A percentile compares a stretch with the other conserved stretches of the same genome.
These are phyloP conservation scores for Zelleria hepariella DNA, from an alignment of 2,888 invertebrate species.

Conservation along the genomic window DNA sequence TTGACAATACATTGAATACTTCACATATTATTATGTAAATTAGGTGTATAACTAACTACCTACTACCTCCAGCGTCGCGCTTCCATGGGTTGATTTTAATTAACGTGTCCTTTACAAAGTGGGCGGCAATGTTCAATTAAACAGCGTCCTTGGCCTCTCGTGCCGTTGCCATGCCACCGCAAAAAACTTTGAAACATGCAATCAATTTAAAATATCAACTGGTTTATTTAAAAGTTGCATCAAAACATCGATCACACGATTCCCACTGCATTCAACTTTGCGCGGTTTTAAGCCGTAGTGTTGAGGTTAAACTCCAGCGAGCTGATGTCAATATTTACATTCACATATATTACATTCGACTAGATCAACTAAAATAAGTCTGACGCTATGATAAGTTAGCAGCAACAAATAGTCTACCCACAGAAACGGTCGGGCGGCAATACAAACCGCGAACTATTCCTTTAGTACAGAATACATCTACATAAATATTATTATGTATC, in stretches of 20 bases:
- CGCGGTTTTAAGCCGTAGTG: not conserved
- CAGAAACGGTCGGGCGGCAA: no score
- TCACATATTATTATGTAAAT: not conserved
- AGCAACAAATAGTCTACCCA: not conserved
- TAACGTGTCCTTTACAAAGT: not conserved
- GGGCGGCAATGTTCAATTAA: not conserved
- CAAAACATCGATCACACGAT: not conserved
- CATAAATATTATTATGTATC: not conserved
- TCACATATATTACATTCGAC: not conserved
- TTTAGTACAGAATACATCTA: not conserved
- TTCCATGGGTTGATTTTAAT: not conserved
- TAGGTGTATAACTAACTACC: not conserved
- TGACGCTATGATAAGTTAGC: conserved; percentile 25
- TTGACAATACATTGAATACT: no score
- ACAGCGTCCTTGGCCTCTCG: not conserved
- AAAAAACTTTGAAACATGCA: not conserved
- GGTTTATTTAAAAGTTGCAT: not conserved
- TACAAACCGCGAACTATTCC: not conserved
- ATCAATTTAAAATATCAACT: not conserved
- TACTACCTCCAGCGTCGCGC: not conserved
- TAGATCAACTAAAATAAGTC: conserved; percentile 40
- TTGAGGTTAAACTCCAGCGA: not conserved
- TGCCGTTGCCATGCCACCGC: not conserved
- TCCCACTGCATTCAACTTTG: not conserved
- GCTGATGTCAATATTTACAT: not conserved